A percentile compares a stretch with the other conserved stretches of the same genome.
Evolutionary conservation across 2,113 vertebrate species (phyloP).

Genomic region (Callopanchax toddi): DNA sequence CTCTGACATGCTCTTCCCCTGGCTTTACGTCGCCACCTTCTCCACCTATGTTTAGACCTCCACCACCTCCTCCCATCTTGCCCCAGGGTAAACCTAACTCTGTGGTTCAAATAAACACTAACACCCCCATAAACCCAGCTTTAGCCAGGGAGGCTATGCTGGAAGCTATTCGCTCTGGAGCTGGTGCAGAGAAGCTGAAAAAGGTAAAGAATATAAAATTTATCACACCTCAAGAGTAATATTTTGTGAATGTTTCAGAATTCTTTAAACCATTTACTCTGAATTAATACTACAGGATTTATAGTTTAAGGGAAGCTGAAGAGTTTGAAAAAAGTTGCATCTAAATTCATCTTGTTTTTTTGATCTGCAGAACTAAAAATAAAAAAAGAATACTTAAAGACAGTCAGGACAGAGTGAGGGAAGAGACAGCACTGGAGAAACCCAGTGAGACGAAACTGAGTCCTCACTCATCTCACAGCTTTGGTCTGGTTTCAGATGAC

Average conservation of each 20-base stretch:
- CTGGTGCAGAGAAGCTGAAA: constrained; percentile 86
- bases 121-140: constrained; percentile 42
- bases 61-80: constrained; percentile 55
- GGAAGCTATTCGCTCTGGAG: constrained; percentile 92
- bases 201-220: constrained; percentile 80
- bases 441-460: constrained; percentile 26
- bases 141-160: constrained; percentile 85
- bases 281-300: not conserved
- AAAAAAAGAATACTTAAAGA: constrained; percentile 1
- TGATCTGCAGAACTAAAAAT: constrained; percentile 4
- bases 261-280: not conserved
- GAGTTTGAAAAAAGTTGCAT: not conserved
- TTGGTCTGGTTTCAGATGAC: constrained; percentile 30
- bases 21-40: constrained; percentile 25
- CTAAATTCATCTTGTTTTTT: not conserved
- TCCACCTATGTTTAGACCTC: constrained; percentile 44
- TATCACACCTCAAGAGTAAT: not conserved
- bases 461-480: constrained; percentile 30
- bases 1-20: constrained; percentile 44
- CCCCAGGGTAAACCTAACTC: constrained; percentile 31
- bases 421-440: constrained; percentile 13
- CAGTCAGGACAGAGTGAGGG: constrained; percentile 6
- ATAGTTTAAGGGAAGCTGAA: constrained; percentile 8
- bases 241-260: not conserved
- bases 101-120: constrained; percentile 33